Base-by-base conservation (phyloP, 23 tunicate genomes). In the Styela clava region DNA sequence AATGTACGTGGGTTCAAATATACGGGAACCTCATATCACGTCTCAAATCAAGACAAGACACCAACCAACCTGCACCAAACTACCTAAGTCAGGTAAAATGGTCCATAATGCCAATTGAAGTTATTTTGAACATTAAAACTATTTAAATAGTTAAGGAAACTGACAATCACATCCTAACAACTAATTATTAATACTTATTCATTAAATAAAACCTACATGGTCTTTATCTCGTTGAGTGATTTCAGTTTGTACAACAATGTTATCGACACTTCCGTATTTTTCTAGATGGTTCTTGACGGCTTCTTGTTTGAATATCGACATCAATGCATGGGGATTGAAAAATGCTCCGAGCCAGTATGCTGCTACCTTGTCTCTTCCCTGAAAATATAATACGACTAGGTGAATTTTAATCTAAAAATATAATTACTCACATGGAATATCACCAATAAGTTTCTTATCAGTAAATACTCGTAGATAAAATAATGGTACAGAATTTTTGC, bases 291-390 rank as follows among this genome's bases (percentile, higher is more conserved):
- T 37, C 51, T 76, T 85, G 22, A 93, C 80, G 0, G 93, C 93
- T 64, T 93, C 98, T 61, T 93, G 98, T 44, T 93, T 87, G 30
- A 93, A 63, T 23, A 80, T 77, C 20, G 93, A 74, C 28, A 93
- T 68, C 9, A 93, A 83, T 1, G 89, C 89, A 31, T 85, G 87
- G 3, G 98, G 98, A 29, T 85, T 84, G 72, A 85, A 85, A 35
- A 84, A 93, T 5, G 93, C 92, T 35, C 98, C 98, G 0, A 93
- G 86, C 98, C 98, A 93, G 71, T 84, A 93, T 3, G 98, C 92
- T 2, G 94, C 86, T 25, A 87, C 61, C 52, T 87, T 87, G 73
- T 87, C 92, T 52, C 83, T 87, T 25, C 97, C 97, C 97, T 92
- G 81, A 19, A 69, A 69, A 24, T 22, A 69, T 24, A 69, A 69